Base-by-base conservation (phyloP, 2,113 vertebrate species). In the Microtus pennsylvanicus region DNA sequence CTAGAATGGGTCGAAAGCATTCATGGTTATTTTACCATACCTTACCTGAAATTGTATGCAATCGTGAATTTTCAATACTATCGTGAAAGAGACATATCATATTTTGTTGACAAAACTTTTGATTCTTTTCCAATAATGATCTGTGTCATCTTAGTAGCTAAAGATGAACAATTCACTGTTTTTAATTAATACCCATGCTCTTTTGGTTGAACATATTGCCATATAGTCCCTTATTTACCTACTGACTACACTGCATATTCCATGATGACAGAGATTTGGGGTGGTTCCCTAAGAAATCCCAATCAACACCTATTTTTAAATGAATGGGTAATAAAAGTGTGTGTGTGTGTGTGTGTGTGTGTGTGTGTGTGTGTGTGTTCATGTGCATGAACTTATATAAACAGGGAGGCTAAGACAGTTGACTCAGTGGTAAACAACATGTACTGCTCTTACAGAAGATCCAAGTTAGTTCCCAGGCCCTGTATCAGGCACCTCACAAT, bases 101-200 rank as follows among this genome's bases (percentile, higher is more conserved):
- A 26, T 5, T 94, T 82, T 83, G 17, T 83, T 76, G 35, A 52
- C 52, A 81, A 26, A 91, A 35, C 28, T 22, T 77, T 85, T 89
- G 70, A 50, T 93, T 80, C 30, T 87, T 26, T 91, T 91, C 72
- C 30, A 81, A 14, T 69, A 38, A 87, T 58, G 17, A 82, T 30
- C 17, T 91, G 3, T 76, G 26, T 26, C n/a, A 76, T 72, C 42
- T 80, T 93, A 52, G 33, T 70, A 74, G 55, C 63, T 45, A 72
- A 93, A 82, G 85, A 89, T 52, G 42, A 86, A 63, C 45, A 90
- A 74, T 67, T 81, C 42, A 87, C 65, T 45, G 55, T 96, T 67
- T 93, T 55, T 24, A 58, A 19, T 55, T 42, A 81, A 76, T 47
- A 69, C 21, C 33, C n/a, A 47, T 52, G n/a, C 50, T 38, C 8